Base-by-base conservation (phyloP, 2,797 vertebrate genomes). In the Odontamblyopus rebecca region DNA sequence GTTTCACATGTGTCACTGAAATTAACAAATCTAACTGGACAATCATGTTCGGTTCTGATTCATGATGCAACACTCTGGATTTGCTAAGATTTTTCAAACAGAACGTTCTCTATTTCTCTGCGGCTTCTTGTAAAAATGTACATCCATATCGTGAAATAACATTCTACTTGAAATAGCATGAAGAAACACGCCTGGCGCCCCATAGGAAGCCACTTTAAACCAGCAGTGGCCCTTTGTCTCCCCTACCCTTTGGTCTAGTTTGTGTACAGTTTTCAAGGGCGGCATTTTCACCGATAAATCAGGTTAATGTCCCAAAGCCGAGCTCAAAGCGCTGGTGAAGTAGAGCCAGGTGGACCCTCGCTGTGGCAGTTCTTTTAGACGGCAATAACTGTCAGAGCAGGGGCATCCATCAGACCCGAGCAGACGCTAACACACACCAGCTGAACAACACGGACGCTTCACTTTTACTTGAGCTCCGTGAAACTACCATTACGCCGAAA, bases 281-380 rank as follows among this genome's bases (percentile, higher is more conserved):
- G 15, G 77, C 27, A 57, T n/a, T 44, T 68, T 67, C 66, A 68
- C 74, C 9, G 38, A 78, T 67, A 76, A 63, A 75, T 71, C 27
- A 41, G 26, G 75, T 19, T 68, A 62, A 38, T 61, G 67, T 74
- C 77, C 70, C 74, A 69, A 82, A 76, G 81, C 70, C 75, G 61
- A 74, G 59, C 70, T 80, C 23, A 6, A 78, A 73, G 80, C 68
- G 60, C n/a, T 75, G 80, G 56, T 73, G 38, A 79, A 89, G 83
- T 61, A 83, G 73, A 86, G 61, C 82, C 89, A 89, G 81, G 87
- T 89, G 87, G 79, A 54, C 67, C 73, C 71, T 71, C 71, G 83
- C 64, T 76, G 70, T 69, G 75, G 67, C 67, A 62, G 32, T 78
- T 35, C 71, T 67, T 80, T 85, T 73, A 82, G 67, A 75, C 73